Conservation (phyloP, 2,888 invertebrate species). For the Drosophila mettleri region DNA sequence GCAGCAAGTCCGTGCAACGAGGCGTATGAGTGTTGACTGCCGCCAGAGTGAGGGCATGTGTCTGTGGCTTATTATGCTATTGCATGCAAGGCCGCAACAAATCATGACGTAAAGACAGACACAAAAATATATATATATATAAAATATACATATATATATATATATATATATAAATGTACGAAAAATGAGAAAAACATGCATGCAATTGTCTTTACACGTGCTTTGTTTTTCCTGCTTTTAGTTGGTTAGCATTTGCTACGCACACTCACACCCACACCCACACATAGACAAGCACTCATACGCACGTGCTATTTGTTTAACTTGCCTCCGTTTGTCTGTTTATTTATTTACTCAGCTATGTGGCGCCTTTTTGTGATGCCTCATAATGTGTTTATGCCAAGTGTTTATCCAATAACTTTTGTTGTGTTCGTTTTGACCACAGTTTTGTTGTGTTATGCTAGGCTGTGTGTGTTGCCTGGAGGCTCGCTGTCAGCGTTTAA, state of each 20-base stretch:
- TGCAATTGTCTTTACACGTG: slow-evolving; percentile 41
- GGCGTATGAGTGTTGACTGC: slow-evolving; percentile 78
- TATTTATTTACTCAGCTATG: slow-evolving; percentile 69
- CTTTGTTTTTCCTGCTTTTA: slow-evolving; percentile 30
- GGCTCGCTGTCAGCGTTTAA: slow-evolving; percentile 1
- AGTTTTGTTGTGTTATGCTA: slow-evolving; percentile 1
- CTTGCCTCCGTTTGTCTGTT: slow-evolving; percentile 52
- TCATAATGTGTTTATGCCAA: slow-evolving; percentile 71
- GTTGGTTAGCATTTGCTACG: slow-evolving; percentile 44
- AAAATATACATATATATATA: not conserved
- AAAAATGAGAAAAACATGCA: slow-evolving; percentile 46
- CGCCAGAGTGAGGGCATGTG: slow-evolving; percentile 18
- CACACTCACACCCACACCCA: slow-evolving; percentile 5
- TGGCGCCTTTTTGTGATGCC: slow-evolving; percentile 27
- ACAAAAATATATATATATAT: slow-evolving; percentile 11
- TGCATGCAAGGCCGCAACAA: slow-evolving; percentile 74
- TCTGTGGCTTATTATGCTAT: slow-evolving; percentile 73
- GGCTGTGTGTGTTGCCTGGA: slow-evolving; percentile 8
- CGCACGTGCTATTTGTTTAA: slow-evolving; percentile 59
- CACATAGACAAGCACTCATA: not conserved
- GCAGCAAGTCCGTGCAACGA: slow-evolving; percentile 77
- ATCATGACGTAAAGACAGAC: slow-evolving; percentile 58
- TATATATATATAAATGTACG: slow-evolving; percentile 1
- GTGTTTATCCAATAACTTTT: slow-evolving; percentile 67
- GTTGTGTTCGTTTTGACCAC: slow-evolving; percentile 2